phyloP scores from a whole-genome alignment of 2,888 invertebrate species.

The Blastobasis lacticolella region DNA sequence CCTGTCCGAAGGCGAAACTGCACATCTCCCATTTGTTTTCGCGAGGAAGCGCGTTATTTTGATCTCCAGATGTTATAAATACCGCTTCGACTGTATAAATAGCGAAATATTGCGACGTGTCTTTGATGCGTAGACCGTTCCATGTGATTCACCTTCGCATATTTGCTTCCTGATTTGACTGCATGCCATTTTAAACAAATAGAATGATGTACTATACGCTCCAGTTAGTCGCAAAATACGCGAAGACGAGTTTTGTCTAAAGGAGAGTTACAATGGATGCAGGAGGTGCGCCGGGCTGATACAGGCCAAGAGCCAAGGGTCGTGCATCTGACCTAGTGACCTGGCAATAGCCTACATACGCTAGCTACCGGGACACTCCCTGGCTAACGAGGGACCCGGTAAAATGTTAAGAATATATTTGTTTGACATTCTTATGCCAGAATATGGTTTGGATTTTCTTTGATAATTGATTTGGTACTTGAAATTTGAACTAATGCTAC shows the following conservation, averaged over 20 bases:
- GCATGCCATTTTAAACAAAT: too few species aligned
- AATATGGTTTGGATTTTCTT: too few species aligned
- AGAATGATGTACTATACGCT: too few species aligned
- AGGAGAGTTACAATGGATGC: too few species aligned
- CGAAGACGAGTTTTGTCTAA: too few species aligned
- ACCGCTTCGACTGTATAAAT: conserved; percentile 12
- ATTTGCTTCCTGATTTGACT: background rate
- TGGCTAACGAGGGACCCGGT: too few species aligned
- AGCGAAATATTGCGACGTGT: conserved; percentile 11
- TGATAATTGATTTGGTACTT: too few species aligned
- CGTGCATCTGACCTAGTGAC: conserved; percentile 21
- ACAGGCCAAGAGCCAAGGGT: background rate
- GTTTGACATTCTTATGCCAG: too few species aligned
- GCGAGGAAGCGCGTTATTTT: conserved; percentile 4
- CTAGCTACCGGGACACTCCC: too few species aligned
- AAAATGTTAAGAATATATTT: too few species aligned
- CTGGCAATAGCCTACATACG: conserved; percentile 25
- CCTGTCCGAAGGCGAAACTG: background rate
- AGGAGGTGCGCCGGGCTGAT: background rate
- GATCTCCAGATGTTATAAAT: conserved; percentile 6
- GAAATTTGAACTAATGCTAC: too few species aligned
- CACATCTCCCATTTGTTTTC: conserved; percentile 3
- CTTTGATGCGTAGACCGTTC: conserved; percentile 3
- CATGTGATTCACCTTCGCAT: conserved; percentile 1
- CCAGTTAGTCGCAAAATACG: too few species aligned